phyloP scores from a whole-genome alignment of 2,797 vertebrate genomes.

The Gambusia yucatana region DNA sequence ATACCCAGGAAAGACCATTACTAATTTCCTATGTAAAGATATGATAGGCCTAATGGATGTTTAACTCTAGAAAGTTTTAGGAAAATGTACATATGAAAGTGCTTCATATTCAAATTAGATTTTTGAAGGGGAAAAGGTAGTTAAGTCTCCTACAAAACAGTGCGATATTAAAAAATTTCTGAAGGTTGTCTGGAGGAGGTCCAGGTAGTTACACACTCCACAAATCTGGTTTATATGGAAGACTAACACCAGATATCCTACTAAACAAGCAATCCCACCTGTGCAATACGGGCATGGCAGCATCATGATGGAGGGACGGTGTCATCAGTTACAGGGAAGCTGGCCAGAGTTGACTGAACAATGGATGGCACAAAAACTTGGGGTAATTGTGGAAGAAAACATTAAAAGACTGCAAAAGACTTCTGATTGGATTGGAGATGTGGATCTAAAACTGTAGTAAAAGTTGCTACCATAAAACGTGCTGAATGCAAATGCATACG shows the following conservation, averaged over 20 bases:
- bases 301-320: not conserved
- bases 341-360: not conserved
- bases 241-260: not conserved
- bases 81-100: not conserved
- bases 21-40: not conserved
- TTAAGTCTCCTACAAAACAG: not conserved
- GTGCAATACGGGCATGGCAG: not conserved
- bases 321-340: not conserved
- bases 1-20: slow-evolving; percentile 34
- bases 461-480: not conserved
- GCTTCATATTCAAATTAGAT: not conserved
- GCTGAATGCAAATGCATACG: not conserved
- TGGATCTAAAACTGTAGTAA: not conserved
- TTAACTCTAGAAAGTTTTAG: slow-evolving; percentile 8
- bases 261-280: not conserved
- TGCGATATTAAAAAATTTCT: not conserved
- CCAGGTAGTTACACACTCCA: not conserved
- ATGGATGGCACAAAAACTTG: not conserved
- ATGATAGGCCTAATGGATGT: not conserved
- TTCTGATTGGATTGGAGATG: not conserved
- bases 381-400: not conserved
- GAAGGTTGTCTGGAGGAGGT: not conserved
- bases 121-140: not conserved
- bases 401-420: not conserved
- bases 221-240: not conserved